These are phyloP conservation scores for Drosophila meridiana DNA, from an alignment of 2,888 invertebrate species.

Conservation along the genomic window DNA sequence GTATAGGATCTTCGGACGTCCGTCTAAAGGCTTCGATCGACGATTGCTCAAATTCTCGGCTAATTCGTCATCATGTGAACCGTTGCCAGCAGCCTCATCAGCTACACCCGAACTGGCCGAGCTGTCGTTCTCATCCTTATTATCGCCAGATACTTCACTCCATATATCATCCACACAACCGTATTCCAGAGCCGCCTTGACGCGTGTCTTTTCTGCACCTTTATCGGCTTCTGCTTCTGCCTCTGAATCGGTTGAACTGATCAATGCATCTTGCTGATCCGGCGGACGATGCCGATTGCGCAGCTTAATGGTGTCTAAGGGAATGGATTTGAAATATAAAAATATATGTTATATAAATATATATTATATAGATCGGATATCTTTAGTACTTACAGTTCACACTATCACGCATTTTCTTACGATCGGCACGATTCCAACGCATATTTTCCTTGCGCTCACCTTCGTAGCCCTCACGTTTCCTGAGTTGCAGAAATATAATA, in stretches of 20 bases:
- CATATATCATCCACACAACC: slow-evolving; percentile 53
- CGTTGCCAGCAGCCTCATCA: slow-evolving; percentile 32
- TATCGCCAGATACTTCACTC: slow-evolving; percentile 58
- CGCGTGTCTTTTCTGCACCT: slow-evolving; percentile 38
- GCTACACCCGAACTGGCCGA: slow-evolving; percentile 53
- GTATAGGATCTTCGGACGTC: slow-evolving; percentile 50
- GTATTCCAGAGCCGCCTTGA: slow-evolving; percentile 63
- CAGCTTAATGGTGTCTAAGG: slow-evolving; percentile 80
- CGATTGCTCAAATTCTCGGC: slow-evolving; percentile 42
- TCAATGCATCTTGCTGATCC: slow-evolving; percentile 68
- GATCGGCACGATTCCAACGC: slow-evolving; percentile 83
- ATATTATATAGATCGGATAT: neutral
- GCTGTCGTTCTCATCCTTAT: slow-evolving; percentile 13
- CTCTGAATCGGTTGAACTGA: slow-evolving; percentile 82
- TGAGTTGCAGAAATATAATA: slow-evolving; percentile 36
- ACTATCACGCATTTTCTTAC: slow-evolving; percentile 82
- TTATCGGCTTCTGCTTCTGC: slow-evolving; percentile 59
- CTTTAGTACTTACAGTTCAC: slow-evolving; percentile 78
- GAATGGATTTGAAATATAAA: no score
- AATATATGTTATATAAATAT: neutral
- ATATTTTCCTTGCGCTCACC: slow-evolving; percentile 83
- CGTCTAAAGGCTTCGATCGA: slow-evolving; percentile 34
- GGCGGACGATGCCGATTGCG: slow-evolving; percentile 74
- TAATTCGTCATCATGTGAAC: slow-evolving; percentile 39
- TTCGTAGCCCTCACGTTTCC: slow-evolving; percentile 85